These are phyloP conservation scores for Caenorhabditis zanzibari DNA, from an alignment of 2,888 invertebrate genomes.

Conservation along the genomic window DNA sequence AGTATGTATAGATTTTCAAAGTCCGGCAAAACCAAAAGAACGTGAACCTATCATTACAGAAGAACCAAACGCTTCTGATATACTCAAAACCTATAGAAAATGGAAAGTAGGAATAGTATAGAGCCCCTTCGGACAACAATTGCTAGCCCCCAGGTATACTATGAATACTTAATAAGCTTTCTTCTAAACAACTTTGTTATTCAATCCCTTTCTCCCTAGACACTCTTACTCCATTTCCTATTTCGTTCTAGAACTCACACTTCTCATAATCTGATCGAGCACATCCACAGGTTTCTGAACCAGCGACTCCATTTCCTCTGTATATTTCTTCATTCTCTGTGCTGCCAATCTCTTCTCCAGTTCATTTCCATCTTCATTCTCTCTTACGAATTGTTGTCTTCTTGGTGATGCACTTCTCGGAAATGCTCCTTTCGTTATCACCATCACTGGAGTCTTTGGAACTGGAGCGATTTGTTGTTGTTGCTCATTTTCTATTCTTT, in stretches of 20 bases:
- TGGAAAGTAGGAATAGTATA: neutral
- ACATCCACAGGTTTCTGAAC: constrained; percentile 41
- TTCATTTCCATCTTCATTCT: constrained; percentile 70
- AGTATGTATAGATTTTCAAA: too few species aligned
- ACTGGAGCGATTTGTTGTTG: constrained; percentile 54
- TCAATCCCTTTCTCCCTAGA: constrained; percentile 25
- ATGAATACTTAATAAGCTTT: neutral
- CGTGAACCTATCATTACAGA: too few species aligned
- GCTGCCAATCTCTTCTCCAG: constrained; percentile 72
- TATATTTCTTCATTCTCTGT: constrained; percentile 69
- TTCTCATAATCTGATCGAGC: constrained; percentile 57
- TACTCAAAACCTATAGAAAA: neutral
- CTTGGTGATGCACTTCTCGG: constrained; percentile 48
- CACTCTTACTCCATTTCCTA: neutral
- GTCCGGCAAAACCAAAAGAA: too few species aligned
- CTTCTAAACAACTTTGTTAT: constrained; percentile 22
- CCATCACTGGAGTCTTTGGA: constrained; percentile 54
- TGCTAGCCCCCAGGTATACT: neutral
- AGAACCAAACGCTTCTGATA: too few species aligned
- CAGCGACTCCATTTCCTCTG: constrained; percentile 44
- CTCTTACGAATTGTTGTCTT: constrained; percentile 58
- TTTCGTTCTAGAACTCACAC: constrained; percentile 35
- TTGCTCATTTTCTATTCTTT: constrained; percentile 37
- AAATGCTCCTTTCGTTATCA: constrained; percentile 55
- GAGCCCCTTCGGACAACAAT: neutral